These are phyloP conservation scores for Ceyx cyanopectus DNA, from an alignment of 2,113 vertebrate species.

Conservation along the genomic window DNA sequence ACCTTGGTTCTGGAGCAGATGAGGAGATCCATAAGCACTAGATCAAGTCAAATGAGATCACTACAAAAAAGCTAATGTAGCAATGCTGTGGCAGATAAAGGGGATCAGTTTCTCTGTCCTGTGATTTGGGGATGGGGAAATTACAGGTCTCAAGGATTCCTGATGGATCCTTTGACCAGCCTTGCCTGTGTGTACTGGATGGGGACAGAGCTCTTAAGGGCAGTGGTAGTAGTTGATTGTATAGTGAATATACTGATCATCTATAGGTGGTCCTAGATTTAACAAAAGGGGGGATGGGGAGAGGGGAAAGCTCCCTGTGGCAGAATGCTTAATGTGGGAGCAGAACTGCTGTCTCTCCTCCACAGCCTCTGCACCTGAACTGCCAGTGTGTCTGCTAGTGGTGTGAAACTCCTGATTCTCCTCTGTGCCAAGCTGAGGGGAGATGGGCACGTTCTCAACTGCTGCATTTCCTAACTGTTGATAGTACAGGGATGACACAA, in stretches of 20 bases:
- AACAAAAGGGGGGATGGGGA: neutral
- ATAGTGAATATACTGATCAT: neutral
- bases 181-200: neutral
- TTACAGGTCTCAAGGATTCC: neutral
- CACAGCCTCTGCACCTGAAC: neutral
- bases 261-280: neutral
- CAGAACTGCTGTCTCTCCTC: neutral
- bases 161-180: neutral
- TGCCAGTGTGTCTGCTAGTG: neutral
- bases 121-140: neutral
- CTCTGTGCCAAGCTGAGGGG: neutral
- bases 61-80: neutral
- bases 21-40: neutral
- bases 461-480: neutral
- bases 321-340: neutral
- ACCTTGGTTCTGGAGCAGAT: neutral
- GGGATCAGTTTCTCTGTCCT: neutral
- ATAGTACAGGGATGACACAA: neutral
- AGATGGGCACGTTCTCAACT: neutral
- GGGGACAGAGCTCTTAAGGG: neutral
- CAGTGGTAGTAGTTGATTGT: neutral
- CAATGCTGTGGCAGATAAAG: neutral
- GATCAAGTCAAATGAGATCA: neutral
- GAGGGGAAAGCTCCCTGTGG: neutral
- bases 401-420: neutral